Evolutionary conservation across 1,140 invertebrate genomes (phyloP), one percentile per base, ranked within the genome.

Genomic region (Microplitis mediator): DNA sequence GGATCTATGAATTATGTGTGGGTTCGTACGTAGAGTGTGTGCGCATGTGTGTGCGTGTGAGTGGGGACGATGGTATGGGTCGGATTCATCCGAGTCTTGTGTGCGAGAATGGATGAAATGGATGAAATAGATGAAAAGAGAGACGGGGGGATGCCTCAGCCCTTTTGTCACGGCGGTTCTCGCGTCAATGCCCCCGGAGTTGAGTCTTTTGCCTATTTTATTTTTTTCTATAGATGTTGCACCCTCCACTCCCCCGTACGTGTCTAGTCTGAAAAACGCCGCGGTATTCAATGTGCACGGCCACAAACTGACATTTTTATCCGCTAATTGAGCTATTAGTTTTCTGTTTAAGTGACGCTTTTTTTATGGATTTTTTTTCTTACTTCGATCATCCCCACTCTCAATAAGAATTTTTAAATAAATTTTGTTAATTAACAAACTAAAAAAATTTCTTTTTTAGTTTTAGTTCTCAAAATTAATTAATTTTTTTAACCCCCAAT

Each of bases 141-240:
- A 64, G 23, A 31, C 79, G 68, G 79, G 67, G 79, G 80, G 82
- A 86, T 86, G 85, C 85, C 84, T 85, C 85, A 86, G 82, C 84
- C 81, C 84, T 81, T 85, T 86, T 87, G 85, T 86, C 77, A 84
- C 77, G 78, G 83, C 70, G 85, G 84, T 85, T 86, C 85, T 82
- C 84, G 85, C 85, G 85, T 87, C 85, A 87, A 84, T 86, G 85
- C 85, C 76, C 83, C 82, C 80, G 72, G 74, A 83, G 80, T 80
- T 45, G 39, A 80, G 74, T 69, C 69, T 52, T 23, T 66, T 75
- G 71, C 66, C 77, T 79, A 79, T 80, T 79, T 80, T 79, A 77
- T 75, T 71, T 75, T 64, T 71, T 69, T 73, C 72, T 70, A 65
- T 66, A 23, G 56, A 54, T 62, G 11, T 6, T 16, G 16, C 62